Base-by-base conservation (phyloP, 2,888 invertebrate species). In the Amblyjoppa fuscipennis region DNA sequence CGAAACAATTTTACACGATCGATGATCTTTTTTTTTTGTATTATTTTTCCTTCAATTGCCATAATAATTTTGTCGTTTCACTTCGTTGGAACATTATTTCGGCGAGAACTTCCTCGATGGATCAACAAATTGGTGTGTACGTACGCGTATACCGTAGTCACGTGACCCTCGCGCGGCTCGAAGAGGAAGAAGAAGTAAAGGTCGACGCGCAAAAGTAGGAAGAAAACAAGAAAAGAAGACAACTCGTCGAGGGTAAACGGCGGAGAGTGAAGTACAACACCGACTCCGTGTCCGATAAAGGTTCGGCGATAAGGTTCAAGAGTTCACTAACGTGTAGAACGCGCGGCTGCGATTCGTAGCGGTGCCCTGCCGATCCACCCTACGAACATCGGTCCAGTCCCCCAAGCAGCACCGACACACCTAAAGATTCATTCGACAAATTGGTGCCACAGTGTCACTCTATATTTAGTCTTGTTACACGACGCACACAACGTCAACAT, bases 381-480 rank as follows among this genome's bases (percentile, higher is more conserved):
- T 89, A 90, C 89, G 88, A 91, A 87, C 88, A 86, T 89, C 89
- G 78, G 80, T 89, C 86, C 89, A 85, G 91, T 91, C 90, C 92
- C 93, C 91, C 90, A 90, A 88, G 81, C 73, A 69, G 78, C 81
- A 85, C 90, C 90, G 91, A 90, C 91, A 91, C 91, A 92, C 91
- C 92, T 93, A 92, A 90, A 90, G 91, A 92, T 86, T 90, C 92
- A 92, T 93, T 93, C 92, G 90, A 93, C 92, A 91, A 93, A 94
- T 93, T 93, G 92, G 90, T 92, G 92, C 92, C 91, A 92, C 91
- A 92, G 91, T 93, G 93, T 93, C 93, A 93, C 90, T 93, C 93
- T 93, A 93, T 92, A 93, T 93, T 92, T 93, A 93, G 91, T 88
- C 86, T 88, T 87, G 87, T 83, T 82, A 68, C 53, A 61, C 74